Percentiles rank a stretch among this genome's conserved stretches.
phyloP scores from a whole-genome alignment of 2,113 vertebrate genomes.

The Pyrgilauda ruficollis region DNA sequence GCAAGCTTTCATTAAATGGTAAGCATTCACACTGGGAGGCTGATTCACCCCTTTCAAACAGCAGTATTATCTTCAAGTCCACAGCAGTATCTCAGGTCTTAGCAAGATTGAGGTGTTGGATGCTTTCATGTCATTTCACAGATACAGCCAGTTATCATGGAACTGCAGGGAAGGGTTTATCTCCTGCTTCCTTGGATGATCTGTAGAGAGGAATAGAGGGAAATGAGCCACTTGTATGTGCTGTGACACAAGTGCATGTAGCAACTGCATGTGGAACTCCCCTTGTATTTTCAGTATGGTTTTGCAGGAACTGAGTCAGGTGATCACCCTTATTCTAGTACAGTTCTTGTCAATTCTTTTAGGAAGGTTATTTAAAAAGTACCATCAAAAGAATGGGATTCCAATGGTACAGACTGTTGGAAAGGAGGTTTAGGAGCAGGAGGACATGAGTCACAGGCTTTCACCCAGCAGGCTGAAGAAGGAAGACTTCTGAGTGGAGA shows the following conservation, averaged over 20 bases:
- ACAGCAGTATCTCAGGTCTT: neutral
- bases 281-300: neutral
- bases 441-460: neutral
- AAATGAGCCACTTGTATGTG: neutral
- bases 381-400: neutral
- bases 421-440: neutral
- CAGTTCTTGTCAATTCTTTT: neutral
- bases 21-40: neutral
- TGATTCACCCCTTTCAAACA: neutral
- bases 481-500: neutral
- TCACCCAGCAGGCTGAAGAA: neutral
- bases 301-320: neutral
- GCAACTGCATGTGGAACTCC: neutral
- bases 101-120: neutral
- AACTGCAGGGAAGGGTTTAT: neutral
- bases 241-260: neutral
- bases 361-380: neutral
- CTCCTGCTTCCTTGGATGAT: neutral
- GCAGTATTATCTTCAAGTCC: neutral
- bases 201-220: neutral
- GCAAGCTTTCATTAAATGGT: neutral
- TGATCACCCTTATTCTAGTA: neutral
- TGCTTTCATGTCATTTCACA: neutral
- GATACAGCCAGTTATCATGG: neutral
- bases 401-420: neutral